Evolutionary conservation across 2,113 vertebrate species (phyloP).

Genomic region (Archilochus colubris): DNA sequence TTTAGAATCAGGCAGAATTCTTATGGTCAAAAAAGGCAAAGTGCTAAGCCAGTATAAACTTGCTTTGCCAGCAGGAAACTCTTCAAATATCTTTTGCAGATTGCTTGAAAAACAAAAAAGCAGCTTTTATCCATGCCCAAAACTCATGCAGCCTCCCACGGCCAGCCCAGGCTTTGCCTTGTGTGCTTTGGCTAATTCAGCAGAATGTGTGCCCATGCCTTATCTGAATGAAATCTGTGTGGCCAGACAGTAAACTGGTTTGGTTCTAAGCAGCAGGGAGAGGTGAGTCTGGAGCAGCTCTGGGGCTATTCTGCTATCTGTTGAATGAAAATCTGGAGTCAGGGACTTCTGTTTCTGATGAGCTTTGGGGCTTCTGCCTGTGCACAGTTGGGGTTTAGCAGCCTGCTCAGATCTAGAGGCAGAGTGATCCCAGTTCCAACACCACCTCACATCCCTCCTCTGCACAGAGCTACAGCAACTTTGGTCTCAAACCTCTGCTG

Average conservation of each 20-base stretch:
- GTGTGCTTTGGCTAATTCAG: background rate
- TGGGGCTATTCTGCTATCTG: background rate
- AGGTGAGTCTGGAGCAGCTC: background rate
- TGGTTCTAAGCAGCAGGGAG: background rate
- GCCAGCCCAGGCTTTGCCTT: background rate
- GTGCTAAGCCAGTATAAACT: background rate
- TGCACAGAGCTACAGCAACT: background rate
- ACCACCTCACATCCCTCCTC: background rate
- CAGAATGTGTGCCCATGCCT: background rate
- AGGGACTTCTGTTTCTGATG: background rate
- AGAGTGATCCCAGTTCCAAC: background rate
- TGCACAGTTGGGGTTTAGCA: background rate
- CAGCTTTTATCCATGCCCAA: background rate
- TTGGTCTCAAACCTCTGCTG: background rate
- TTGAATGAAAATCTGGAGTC: background rate
- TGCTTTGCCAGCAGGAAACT: background rate
- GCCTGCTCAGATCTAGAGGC: background rate
- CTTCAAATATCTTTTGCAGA: background rate
- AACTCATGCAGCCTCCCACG: background rate
- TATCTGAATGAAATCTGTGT: background rate
- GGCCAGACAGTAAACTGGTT: background rate
- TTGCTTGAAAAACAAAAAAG: constrained; percentile 12
- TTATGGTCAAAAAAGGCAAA: background rate
- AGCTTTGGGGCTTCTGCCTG: background rate
- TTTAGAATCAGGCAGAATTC: background rate